Percentiles rank a stretch among this genome's conserved stretches.
Conservation (phyloP, 2,797 vertebrate species). For the Leuciscus waleckii region DNA sequence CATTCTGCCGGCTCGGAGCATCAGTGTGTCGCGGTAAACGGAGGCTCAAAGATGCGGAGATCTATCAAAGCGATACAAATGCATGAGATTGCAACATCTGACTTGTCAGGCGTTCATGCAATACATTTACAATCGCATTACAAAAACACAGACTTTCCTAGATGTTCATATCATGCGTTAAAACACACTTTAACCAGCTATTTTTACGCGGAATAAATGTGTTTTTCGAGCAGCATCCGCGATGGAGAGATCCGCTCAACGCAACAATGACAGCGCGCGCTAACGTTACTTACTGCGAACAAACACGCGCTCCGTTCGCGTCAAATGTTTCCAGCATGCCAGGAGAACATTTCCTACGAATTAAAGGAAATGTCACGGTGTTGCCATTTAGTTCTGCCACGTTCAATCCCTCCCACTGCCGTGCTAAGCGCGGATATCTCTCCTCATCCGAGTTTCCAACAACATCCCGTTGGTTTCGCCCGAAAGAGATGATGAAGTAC, state of each 20-base stretch:
- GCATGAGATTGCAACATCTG: neutral
- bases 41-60: conserved; percentile 64
- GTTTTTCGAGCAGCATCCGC: neutral
- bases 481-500: neutral
- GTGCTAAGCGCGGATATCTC: conserved; percentile 63
- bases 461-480: conserved; percentile 55
- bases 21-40: conserved; percentile 56
- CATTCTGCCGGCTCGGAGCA: conserved; percentile 89
- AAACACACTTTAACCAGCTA: conserved; percentile 2
- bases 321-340: conserved; percentile 1
- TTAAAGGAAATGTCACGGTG: conserved; percentile 52
- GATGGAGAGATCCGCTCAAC: neutral
- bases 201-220: neutral
- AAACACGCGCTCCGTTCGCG: neutral
- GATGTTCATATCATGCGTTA: neutral
- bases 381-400: neutral
- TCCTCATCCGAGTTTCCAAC: conserved; percentile 45
- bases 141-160: neutral
- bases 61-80: conserved; percentile 22
- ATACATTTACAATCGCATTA: neutral
- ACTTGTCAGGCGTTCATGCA: neutral
- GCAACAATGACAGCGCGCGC: conserved; percentile 30
- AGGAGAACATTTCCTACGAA: neutral
- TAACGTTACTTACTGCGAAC: neutral
- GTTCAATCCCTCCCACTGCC: conserved; percentile 45